phyloP scores from a whole-genome alignment of 2,113 vertebrate species.

The Upupa epops region DNA sequence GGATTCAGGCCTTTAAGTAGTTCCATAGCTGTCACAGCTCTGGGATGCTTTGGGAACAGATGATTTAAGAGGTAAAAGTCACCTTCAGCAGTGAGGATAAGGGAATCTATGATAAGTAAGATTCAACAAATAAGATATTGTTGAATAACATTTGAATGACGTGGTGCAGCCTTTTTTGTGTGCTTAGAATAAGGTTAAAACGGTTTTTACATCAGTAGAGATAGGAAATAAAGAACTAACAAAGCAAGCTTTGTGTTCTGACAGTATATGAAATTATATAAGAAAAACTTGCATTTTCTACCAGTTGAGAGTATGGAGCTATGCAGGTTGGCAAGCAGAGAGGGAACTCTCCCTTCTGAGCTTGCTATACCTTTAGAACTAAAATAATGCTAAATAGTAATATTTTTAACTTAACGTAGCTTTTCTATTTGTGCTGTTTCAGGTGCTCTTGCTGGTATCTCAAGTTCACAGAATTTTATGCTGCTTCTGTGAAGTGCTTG shows the following conservation, averaged over 20 bases:
- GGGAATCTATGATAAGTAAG: background rate
- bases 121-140: background rate
- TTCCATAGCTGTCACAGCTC: background rate
- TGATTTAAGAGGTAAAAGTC: background rate
- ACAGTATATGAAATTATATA: background rate
- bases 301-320: background rate
- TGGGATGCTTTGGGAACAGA: background rate
- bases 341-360: background rate
- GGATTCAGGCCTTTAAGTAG: background rate
- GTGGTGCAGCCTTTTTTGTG: background rate
- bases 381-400: background rate
- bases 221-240: background rate
- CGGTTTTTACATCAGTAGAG: background rate
- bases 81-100: background rate
- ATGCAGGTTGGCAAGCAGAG: background rate
- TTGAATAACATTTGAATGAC: background rate
- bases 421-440: background rate
- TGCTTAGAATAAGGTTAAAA: background rate
- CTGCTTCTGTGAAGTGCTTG: slow-evolving; percentile 9
- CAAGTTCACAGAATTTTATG: slow-evolving; percentile 6
- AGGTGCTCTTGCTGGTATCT: slow-evolving; percentile 11
- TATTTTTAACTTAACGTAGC: background rate
- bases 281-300: background rate
- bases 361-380: background rate
- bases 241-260: background rate